Base-by-base conservation (phyloP, 2,888 invertebrate species). In the Eledona agricola region DNA sequence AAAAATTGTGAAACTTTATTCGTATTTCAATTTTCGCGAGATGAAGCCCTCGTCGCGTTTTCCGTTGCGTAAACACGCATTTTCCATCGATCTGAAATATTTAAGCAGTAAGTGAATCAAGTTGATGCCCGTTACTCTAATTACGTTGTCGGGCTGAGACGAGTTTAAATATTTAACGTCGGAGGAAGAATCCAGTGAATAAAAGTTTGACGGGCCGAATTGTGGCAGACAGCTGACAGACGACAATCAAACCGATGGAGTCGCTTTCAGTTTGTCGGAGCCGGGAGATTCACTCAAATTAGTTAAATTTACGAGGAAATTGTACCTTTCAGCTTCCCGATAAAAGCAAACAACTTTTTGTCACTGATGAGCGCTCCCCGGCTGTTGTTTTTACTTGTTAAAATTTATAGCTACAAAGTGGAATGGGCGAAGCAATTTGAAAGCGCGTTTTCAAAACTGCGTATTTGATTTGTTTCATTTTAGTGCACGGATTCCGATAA, bases 81-180 rank as follows among this genome's bases (percentile, higher is more conserved):
- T 22, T 31, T 31, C 7, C 23, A 43, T 46, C 46, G 46, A 46
- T 46, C 20, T 51, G 28, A 51, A 51, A 43, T 51, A 51, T 51
- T 49, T 42, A 50, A 17, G 42, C 26, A 25, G 42, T 43, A 51
- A 51, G 42, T 43, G 42, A 42, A 51, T 51, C 35, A 51, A 51
- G 42, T 43, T 43, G 28, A 51, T 42, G 51, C 42, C 28, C 26
- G 42, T 34, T 43, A 51, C 51, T 42, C 42, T 51, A 51, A 51
- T 51, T 51, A 43, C 40, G 51, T 51, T 51, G 51, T 51, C 51
- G 43, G 20, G 43, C 42, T 51, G 42, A 43, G 42, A 43, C 42
- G 28, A 16, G 35, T 35, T 34, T 51, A 35, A 51, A 51, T 51
- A 51, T 51, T 51, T 43, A 43, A 51, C 23, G 32, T 12, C 12